Conservation (phyloP, 2,113 vertebrate species). For the Procavia capensis region DNA sequence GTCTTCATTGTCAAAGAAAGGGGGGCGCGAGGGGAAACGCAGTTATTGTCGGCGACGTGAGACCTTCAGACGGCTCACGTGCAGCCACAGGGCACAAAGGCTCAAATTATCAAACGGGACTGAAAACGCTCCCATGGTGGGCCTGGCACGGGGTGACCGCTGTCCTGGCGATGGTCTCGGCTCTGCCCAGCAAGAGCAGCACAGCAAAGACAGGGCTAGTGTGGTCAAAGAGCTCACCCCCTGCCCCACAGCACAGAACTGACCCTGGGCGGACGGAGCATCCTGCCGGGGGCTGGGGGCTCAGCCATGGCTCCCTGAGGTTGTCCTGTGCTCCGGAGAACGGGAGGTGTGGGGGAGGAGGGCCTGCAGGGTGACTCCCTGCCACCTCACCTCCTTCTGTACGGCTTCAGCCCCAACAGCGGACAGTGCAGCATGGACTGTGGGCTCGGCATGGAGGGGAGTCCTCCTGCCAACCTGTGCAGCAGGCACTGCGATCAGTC, state of each 20-base stretch:
- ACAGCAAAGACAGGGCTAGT: slow-evolving; percentile 66
- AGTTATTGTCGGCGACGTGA: slow-evolving; percentile 76
- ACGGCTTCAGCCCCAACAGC: rapidly evolving
- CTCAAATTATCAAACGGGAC: slow-evolving; percentile 73
- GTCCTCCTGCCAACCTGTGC: background rate
- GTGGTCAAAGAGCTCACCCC: too few relatives aligned
- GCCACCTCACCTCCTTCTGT: too few relatives aligned
- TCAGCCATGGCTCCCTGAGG: rapidly evolving
- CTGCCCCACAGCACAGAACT: background rate
- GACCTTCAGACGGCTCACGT: slow-evolving; percentile 73
- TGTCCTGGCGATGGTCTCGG: slow-evolving; percentile 49
- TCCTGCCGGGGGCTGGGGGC: background rate
- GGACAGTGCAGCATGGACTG: rapidly evolving
- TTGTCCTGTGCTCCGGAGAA: too few relatives aligned
- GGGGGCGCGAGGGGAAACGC: background rate
- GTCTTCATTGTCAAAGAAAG: slow-evolving; percentile 58
- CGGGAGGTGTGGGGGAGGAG: background rate
- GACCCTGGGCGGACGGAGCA: background rate
- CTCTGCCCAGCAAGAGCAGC: slow-evolving; percentile 1
- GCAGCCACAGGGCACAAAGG: slow-evolving; percentile 78
- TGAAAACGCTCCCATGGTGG: slow-evolving; percentile 54
- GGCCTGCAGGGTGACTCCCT: rapidly evolving
- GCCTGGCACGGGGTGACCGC: slow-evolving; percentile 21
- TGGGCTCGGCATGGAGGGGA: rapidly evolving
- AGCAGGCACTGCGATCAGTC: background rate